phyloP scores from a whole-genome alignment of 2,888 invertebrate species.

The Drosophila demipolita region DNA sequence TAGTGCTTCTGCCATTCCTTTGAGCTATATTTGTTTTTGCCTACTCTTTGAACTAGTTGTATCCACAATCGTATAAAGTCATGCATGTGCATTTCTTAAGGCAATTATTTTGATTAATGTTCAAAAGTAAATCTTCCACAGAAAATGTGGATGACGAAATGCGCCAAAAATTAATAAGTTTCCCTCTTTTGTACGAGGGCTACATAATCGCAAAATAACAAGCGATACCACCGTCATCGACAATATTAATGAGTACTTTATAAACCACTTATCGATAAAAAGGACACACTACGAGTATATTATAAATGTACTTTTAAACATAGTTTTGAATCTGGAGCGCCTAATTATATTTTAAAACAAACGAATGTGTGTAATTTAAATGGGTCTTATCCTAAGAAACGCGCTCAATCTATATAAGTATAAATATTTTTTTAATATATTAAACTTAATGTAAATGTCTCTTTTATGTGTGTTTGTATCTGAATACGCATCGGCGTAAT shows the following conservation, averaged over 20 bases:
- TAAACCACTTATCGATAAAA: slow-evolving; percentile 7
- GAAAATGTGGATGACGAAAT: not conserved
- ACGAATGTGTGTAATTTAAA: not conserved
- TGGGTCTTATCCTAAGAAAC: not conserved
- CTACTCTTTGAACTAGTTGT: slow-evolving; percentile 24
- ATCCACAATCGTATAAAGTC: slow-evolving; percentile 41
- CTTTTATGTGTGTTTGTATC: slow-evolving; percentile 20
- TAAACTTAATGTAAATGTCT: not conserved
- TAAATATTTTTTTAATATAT: not conserved
- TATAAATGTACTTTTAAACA: not conserved
- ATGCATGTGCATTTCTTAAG: slow-evolving; percentile 20
- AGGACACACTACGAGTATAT: not conserved
- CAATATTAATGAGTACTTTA: not conserved
- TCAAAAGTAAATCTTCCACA: not conserved
- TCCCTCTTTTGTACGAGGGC: slow-evolving; percentile 1
- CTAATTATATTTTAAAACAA: not conserved
- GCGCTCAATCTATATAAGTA: not conserved
- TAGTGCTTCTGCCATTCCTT: slow-evolving; percentile 31
- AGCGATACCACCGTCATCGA: not conserved
- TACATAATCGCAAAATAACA: not conserved
- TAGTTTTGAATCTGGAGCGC: not conserved
- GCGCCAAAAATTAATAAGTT: not conserved
- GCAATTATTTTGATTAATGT: not conserved
- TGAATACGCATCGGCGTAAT: slow-evolving; percentile 44
- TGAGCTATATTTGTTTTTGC: slow-evolving; percentile 15